Percentiles rank a stretch among this genome's conserved stretches.
phyloP scores from a whole-genome alignment of 2,888 invertebrate genomes.

The Liposcelis brunnea region DNA sequence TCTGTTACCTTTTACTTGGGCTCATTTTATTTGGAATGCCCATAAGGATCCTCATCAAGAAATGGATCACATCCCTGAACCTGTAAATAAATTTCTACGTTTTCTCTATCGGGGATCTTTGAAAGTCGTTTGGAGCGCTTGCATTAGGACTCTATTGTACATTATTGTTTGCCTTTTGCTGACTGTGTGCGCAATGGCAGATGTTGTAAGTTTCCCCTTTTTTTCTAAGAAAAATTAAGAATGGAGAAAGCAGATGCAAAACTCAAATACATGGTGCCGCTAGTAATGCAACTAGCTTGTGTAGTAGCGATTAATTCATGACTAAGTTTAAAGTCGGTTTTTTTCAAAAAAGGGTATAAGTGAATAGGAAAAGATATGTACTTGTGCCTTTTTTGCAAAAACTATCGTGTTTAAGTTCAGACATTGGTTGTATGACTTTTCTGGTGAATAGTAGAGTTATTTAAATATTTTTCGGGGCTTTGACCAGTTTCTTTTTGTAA shows the following conservation, averaged over 20 bases:
- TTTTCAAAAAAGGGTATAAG: too few species aligned
- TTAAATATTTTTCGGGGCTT: too few species aligned
- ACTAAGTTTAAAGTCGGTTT: not conserved
- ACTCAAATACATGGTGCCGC: too few species aligned
- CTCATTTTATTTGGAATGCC: conserved; percentile 50
- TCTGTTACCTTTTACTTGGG: conserved; percentile 56
- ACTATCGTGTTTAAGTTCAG: too few species aligned
- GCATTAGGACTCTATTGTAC: conserved; percentile 45
- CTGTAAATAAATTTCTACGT: conserved; percentile 33
- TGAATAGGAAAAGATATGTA: too few species aligned
- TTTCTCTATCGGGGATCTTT: conserved; percentile 43
- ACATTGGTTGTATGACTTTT: too few species aligned
- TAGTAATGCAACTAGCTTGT: too few species aligned
- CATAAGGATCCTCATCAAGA: conserved; percentile 29
- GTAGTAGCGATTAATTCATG: not conserved
- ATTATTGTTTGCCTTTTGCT: conserved; percentile 45
- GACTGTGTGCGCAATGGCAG: conserved; percentile 44
- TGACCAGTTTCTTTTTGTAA: too few species aligned
- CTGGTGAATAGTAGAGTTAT: too few species aligned
- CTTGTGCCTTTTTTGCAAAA: too few species aligned
- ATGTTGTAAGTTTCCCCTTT: conserved; percentile 35
- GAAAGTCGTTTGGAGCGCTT: conserved; percentile 41
- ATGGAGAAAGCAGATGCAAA: too few species aligned
- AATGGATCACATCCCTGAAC: conserved; percentile 34
- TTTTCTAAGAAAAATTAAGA: too few species aligned